A percentile compares a stretch with the other conserved stretches of the same genome.
These are phyloP conservation scores for Apomyelois bistriatella DNA, from an alignment of 2,888 invertebrate genomes.

Conservation along the genomic window DNA sequence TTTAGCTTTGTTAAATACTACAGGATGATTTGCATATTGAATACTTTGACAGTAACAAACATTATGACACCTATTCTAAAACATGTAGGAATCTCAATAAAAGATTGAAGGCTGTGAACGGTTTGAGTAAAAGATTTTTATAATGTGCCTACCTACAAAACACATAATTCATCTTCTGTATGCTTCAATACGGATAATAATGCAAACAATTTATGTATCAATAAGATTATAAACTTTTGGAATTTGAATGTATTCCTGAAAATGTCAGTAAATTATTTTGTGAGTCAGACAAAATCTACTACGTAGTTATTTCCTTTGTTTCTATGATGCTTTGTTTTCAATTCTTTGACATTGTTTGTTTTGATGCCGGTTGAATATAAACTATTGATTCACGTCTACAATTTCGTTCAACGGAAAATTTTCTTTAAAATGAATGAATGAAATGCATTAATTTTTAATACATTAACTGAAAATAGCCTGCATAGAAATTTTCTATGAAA, in stretches of 20 bases:
- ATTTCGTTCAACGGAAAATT: neutral
- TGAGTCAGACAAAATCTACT: neutral
- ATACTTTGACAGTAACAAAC: constrained; percentile 38
- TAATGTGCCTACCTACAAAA: too few relatives aligned
- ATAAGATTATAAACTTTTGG: too few relatives aligned
- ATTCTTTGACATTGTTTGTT: constrained; percentile 1
- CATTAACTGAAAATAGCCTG: too few relatives aligned
- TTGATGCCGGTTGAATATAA: neutral
- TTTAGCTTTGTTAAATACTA: constrained; percentile 8
- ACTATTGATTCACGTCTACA: neutral
- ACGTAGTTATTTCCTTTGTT: constrained; percentile 6
- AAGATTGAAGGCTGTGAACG: too few relatives aligned
- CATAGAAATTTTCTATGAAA: too few relatives aligned
- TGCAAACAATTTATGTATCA: too few relatives aligned
- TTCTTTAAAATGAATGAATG: neutral
- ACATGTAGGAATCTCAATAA: too few relatives aligned
- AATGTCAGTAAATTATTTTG: neutral
- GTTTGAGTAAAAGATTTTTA: too few relatives aligned
- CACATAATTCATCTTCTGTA: too few relatives aligned
- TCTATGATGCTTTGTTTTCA: constrained; percentile 4
- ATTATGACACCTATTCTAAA: neutral
- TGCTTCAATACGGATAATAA: too few relatives aligned
- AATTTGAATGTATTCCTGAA: neutral
- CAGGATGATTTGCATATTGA: constrained; percentile 17
- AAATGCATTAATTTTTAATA: too few relatives aligned